These are phyloP conservation scores for Cyphomyrus discorhynchus DNA, from an alignment of 2,113 vertebrate genomes.

Conservation along the genomic window DNA sequence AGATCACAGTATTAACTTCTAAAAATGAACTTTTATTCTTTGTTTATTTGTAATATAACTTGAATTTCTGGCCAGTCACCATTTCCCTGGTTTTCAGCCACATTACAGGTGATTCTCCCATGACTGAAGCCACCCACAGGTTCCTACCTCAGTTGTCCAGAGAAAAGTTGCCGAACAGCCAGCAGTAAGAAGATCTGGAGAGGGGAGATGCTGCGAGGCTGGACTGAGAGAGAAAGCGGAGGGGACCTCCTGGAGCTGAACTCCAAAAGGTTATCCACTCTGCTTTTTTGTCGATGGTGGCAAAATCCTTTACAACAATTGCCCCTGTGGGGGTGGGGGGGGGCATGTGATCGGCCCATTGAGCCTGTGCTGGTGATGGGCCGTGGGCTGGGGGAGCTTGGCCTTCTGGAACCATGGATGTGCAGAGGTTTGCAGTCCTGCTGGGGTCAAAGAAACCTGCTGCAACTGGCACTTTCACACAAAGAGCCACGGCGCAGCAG, in stretches of 20 bases:
- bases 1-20: not conserved
- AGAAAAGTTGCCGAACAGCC: slow-evolving; percentile 45
- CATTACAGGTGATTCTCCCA: not conserved
- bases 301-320: slow-evolving; percentile 65
- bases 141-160: slow-evolving; percentile 60
- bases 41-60: not conserved
- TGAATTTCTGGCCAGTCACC: not conserved
- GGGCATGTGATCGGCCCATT: slow-evolving; percentile 47
- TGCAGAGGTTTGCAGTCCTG: slow-evolving; percentile 58
- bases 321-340: slow-evolving; percentile 19
- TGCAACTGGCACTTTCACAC: slow-evolving; percentile 55
- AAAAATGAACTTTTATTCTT: not conserved
- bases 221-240: slow-evolving; percentile 53
- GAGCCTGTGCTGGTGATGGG: slow-evolving; percentile 32
- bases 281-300: slow-evolving; percentile 68
- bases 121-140: not conserved
- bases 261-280: slow-evolving; percentile 69
- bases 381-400: slow-evolving; percentile 21
- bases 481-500: not conserved
- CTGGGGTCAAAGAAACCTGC: slow-evolving; percentile 57
- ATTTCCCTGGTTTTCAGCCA: not conserved
- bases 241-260: slow-evolving; percentile 55
- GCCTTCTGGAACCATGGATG: slow-evolving; percentile 53
- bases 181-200: slow-evolving; percentile 44
- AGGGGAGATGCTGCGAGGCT: slow-evolving; percentile 43